Evolutionary conservation across 2,797 vertebrate species (phyloP).

Genomic region (Dendrocincla fuliginosa): DNA sequence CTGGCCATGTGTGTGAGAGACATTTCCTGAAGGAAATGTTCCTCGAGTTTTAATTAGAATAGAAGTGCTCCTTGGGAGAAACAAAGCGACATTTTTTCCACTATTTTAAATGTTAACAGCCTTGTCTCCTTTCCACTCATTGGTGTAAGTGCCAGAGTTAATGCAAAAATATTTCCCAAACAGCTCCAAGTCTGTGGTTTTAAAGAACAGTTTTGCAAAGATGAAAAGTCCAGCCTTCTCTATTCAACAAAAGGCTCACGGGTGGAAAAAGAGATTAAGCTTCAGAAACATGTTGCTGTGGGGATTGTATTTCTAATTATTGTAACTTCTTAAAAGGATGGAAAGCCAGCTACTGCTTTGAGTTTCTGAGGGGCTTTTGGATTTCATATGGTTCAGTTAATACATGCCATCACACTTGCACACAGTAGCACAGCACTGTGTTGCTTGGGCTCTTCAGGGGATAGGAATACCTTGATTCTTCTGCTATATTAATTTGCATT

Average conservation of each 20-base stretch:
- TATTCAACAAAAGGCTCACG: background rate
- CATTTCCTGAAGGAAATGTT: constrained; percentile 48
- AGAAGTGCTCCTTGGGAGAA: background rate
- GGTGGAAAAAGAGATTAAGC: background rate
- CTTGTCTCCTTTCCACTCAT: background rate
- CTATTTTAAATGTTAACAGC: background rate
- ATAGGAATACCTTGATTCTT: background rate
- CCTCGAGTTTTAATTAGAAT: background rate
- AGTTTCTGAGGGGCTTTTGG: background rate
- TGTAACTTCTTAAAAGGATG: background rate
- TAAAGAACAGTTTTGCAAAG: background rate
- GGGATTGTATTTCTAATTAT: background rate
- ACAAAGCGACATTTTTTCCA: background rate
- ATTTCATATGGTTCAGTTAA: background rate
- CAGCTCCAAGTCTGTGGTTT: background rate
- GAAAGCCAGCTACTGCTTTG: background rate
- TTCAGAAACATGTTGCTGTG: background rate
- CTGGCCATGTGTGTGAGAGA: background rate
- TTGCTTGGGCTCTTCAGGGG: background rate
- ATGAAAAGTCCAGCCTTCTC: background rate
- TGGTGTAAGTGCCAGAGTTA: background rate
- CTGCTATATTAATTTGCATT: background rate
- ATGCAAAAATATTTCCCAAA: background rate
- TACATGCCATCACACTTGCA: background rate
- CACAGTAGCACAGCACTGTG: background rate